phyloP scores from a whole-genome alignment of 2,113 vertebrate genomes.

The Gavialis gangeticus region DNA sequence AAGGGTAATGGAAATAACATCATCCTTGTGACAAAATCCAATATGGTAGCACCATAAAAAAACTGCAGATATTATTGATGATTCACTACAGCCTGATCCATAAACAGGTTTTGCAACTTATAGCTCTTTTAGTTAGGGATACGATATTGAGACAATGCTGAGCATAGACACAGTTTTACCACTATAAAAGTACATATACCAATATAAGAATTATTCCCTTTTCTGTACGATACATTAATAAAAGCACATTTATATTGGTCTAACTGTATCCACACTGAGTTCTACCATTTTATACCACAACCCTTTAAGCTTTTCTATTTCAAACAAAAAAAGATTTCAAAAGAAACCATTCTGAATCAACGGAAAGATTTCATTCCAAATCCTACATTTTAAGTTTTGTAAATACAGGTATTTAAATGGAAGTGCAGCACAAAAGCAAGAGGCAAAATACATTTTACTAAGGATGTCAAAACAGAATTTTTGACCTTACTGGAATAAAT shows the following conservation, averaged over 20 bases:
- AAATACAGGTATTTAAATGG: neutral
- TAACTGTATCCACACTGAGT: rapidly evolving
- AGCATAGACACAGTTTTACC: neutral
- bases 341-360: neutral
- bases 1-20: neutral
- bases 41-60: neutral
- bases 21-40: rapidly evolving
- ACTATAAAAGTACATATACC: neutral
- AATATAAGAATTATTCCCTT: neutral
- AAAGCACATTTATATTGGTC: neutral
- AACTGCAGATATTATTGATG: neutral
- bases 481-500: rapidly evolving
- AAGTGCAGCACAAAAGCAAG: neutral
- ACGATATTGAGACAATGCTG: neutral
- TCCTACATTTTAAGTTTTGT: neutral
- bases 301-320: too few species aligned
- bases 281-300: too few species aligned
- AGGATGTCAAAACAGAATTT: neutral
- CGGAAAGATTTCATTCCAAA: rapidly evolving
- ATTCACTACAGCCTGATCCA: neutral
- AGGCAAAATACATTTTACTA: rapidly evolving
- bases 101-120: neutral
- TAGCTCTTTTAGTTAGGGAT: neutral
- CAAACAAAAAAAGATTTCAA: neutral
- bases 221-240: neutral